Percentiles rank a stretch among this genome's conserved stretches.
phyloP scores from a whole-genome alignment of 2,888 invertebrate genomes.

The Himalopsyche tibetana region DNA sequence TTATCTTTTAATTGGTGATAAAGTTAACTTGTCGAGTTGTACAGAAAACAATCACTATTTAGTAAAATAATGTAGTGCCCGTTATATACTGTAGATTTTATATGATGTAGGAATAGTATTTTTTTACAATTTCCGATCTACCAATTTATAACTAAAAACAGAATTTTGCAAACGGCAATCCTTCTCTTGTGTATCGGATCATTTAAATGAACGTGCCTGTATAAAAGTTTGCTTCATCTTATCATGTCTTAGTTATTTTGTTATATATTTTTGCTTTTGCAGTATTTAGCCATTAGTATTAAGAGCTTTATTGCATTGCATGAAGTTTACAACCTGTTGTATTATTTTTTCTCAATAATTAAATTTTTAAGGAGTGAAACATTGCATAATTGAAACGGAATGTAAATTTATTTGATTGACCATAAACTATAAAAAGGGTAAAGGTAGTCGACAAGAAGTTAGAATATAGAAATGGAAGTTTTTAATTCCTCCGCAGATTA shows the following conservation, averaged over 20 bases:
- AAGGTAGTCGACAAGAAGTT: neutral
- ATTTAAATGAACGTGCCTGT: neutral
- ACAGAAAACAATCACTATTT: neutral
- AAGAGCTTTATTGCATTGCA: slow-evolving; percentile 18
- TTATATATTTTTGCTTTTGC: slow-evolving; percentile 19
- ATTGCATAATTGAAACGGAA: neutral
- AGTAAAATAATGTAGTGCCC: neutral
- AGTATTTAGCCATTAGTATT: slow-evolving; percentile 20
- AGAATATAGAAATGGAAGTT: too few species aligned
- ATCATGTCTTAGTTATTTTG: neutral
- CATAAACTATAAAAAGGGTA: slow-evolving; percentile 1
- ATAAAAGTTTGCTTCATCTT: neutral
- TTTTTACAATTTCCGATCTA: neutral
- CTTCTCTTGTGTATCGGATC: neutral
- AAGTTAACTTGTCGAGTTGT: neutral
- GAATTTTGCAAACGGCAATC: slow-evolving; percentile 16
- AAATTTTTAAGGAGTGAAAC: neutral
- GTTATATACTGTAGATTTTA: slow-evolving; percentile 41
- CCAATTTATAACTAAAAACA: neutral
- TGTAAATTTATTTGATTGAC: neutral
- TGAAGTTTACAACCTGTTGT: neutral
- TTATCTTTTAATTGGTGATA: neutral
- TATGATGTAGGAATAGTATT: slow-evolving; percentile 34
- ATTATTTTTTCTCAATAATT: slow-evolving; percentile 5
- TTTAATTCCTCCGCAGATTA: too few species aligned